Evolutionary conservation across 2,113 vertebrate genomes (phyloP).

Genomic region (Acanthisitta chloris): DNA sequence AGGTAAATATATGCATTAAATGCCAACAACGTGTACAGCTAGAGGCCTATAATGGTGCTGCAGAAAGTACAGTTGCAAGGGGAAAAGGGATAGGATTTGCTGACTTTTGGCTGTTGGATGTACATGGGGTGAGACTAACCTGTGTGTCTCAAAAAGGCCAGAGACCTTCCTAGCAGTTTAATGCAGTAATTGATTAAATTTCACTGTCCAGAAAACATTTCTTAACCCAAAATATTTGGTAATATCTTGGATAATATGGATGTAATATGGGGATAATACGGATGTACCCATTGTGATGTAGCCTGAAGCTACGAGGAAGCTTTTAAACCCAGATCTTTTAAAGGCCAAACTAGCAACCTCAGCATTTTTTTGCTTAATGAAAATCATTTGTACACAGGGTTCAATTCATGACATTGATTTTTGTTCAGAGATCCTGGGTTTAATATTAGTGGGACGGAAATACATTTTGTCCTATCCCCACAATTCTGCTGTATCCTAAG

Average conservation of each 20-base stretch:
- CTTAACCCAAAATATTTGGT: background rate
- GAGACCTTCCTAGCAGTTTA: background rate
- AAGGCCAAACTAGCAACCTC: background rate
- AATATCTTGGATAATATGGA: too few species aligned
- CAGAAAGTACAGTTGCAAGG: background rate
- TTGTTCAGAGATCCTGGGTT: background rate
- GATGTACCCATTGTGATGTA: background rate
- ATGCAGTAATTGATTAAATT: background rate
- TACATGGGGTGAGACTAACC: background rate
- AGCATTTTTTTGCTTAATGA: background rate
- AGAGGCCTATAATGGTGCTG: background rate
- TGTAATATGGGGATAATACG: background rate
- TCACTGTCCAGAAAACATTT: background rate
- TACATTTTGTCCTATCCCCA: background rate
- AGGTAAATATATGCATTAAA: background rate
- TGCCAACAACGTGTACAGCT: background rate
- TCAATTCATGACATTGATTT: background rate
- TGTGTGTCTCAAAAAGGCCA: background rate
- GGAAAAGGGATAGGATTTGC: background rate
- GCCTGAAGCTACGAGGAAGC: background rate
- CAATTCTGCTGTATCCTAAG: background rate
- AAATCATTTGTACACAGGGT: background rate
- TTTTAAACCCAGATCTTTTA: background rate
- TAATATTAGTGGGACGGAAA: conserved; percentile 14
- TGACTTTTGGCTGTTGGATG: background rate